Conservation (phyloP, 92 coral and sea anemone species). For the Metridium senile region DNA sequence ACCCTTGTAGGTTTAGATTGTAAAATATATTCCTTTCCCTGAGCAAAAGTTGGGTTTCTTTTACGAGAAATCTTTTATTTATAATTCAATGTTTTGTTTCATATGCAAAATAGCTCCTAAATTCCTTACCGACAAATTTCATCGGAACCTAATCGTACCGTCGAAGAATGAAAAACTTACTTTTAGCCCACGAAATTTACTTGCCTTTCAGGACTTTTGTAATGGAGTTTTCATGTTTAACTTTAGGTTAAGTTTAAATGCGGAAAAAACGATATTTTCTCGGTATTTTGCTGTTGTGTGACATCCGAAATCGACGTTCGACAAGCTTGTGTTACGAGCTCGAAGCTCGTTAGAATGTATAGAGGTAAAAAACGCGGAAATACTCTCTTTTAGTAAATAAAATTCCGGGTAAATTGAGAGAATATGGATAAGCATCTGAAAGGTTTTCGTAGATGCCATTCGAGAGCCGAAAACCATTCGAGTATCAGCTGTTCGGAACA, state of each 20-base stretch:
- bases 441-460: conserved; percentile 3
- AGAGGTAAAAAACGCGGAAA: not conserved
- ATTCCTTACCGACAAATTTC: conserved; percentile 15
- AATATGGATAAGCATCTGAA: not conserved
- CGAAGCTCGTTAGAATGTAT: not conserved
- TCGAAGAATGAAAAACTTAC: not conserved
- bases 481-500: conserved; percentile 92
- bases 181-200: not conserved
- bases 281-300: conserved; percentile 48
- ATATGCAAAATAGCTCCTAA: conserved; percentile 27
- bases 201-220: not conserved
- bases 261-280: not conserved
- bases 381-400: not conserved
- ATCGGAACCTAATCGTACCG: conserved; percentile 3
- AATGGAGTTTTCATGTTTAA: not conserved
- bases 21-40: not conserved
- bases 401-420: not conserved
- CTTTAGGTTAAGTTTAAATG: not conserved
- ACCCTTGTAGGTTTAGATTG: too few relatives aligned
- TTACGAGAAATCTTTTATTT: not conserved
- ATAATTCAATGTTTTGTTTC: conserved; percentile 12
- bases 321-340: conserved; percentile 10
- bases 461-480: conserved; percentile 37
- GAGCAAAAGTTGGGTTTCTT: not conserved
- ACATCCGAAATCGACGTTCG: conserved; percentile 45